Evolutionary conservation across 2,888 invertebrate genomes (phyloP).

Genomic region (Oegoconia quadripuncta): DNA sequence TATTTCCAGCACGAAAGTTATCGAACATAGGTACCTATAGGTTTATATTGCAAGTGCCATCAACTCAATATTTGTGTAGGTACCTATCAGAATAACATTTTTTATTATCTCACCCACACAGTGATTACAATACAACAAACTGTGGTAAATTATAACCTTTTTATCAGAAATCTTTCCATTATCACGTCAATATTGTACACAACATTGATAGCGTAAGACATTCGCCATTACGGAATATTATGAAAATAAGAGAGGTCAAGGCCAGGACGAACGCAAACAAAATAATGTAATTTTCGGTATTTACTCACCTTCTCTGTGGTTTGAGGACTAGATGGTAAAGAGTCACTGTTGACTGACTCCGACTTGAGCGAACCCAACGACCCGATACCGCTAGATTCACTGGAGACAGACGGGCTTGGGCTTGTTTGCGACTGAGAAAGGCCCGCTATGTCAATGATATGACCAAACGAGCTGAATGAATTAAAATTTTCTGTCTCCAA

Average conservation of each 20-base stretch:
- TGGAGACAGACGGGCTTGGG: constrained; percentile 78
- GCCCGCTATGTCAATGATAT: constrained; percentile 75
- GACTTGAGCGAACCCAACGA: constrained; percentile 77
- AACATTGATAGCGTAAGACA: constrained; percentile 68
- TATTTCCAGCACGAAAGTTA: too few species aligned
- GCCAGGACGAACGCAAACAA: constrained; percentile 75
- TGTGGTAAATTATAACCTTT: constrained; percentile 4
- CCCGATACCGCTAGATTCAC: constrained; percentile 82
- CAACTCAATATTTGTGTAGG: too few species aligned
- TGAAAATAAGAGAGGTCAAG: constrained; percentile 79
- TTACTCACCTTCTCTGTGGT: constrained; percentile 72
- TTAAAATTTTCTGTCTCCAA: constrained; percentile 76
- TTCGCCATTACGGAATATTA: constrained; percentile 78
- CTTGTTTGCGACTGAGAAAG: constrained; percentile 70
- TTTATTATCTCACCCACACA: not conserved
- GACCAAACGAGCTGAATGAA: constrained; percentile 67
- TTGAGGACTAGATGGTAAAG: constrained; percentile 75
- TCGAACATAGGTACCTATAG: too few species aligned
- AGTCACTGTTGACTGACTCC: constrained; percentile 70
- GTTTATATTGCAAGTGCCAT: too few species aligned
- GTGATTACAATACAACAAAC: constrained; percentile 1
- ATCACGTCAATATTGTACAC: constrained; percentile 57
- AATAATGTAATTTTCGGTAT: constrained; percentile 37
- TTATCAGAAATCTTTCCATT: constrained; percentile 45
- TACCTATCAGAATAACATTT: not conserved